phyloP scores from a whole-genome alignment of 2,797 vertebrate genomes.

The Phataginus tetradactyla region DNA sequence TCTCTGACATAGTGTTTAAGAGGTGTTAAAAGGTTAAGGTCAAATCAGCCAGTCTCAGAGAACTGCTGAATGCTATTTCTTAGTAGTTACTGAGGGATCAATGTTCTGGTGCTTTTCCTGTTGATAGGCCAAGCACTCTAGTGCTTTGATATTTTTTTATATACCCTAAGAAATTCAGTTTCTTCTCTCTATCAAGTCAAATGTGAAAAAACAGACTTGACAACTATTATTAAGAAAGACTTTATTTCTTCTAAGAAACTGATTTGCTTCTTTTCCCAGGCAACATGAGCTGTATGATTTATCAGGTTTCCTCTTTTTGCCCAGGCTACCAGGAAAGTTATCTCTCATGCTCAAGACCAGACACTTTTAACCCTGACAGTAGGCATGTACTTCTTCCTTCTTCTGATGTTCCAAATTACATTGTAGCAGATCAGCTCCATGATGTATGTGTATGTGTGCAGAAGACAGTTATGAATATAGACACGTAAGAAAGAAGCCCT shows the following conservation, averaged over 20 bases:
- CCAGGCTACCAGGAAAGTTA: background rate
- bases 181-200: background rate
- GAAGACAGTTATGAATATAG: background rate
- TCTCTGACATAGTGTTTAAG: background rate
- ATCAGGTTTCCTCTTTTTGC: conserved; percentile 23
- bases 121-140: background rate
- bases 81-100: too few species aligned
- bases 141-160: background rate
- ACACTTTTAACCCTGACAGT: background rate
- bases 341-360: background rate
- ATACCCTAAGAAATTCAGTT: background rate
- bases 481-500: background rate
- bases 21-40: background rate
- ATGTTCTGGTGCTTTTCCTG: background rate
- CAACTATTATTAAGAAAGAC: background rate
- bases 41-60: background rate
- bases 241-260: background rate
- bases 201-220: background rate
- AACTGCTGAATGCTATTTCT: background rate
- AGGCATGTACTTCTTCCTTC: background rate
- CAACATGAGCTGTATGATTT: background rate
- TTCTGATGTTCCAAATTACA: background rate
- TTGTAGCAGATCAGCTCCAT: background rate
- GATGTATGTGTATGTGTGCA: background rate
- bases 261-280: background rate